Evolutionary conservation across 2,797 vertebrate genomes (phyloP), one percentile per base, ranked within the genome.

Genomic region (Astyanax mexicanus): DNA sequence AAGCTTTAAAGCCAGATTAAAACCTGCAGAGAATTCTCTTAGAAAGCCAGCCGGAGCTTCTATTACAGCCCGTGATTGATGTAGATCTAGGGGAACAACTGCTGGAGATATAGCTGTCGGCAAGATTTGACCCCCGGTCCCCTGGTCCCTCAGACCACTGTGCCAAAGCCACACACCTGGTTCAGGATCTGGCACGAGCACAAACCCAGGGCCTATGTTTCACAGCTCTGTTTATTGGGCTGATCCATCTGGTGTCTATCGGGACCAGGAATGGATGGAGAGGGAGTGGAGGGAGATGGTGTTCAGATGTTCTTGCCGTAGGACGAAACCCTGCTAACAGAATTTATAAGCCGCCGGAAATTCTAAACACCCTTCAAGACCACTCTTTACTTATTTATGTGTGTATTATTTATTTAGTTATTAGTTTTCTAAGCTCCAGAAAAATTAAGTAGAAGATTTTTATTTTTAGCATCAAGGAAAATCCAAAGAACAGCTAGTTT

Each of bases 61-160:
- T 19, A 2, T 54, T 11, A 21, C 55, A 13, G 6, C 21, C 58
- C 38, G n/a, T 47, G 42, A 10, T 45, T 10, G 57, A n/a, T 52
- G 35, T 25, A 45, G 40, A 21, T 58, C 42, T 47, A 17, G 29
- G 58, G 17, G 1, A 66, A 35, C 32, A 35, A 54, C 15, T 17
- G 60, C 27, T 45, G 17, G n/a, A 19, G 45, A 45, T 13, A 49
- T 35, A 71, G 75, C 68, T 69, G 45, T 66, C 37, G 60, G 55
- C 47, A 38, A 72, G 51, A 47, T 72, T 72, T 72, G 69, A 77
- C 75, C 75, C 57, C 7, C 23, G n/a, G n/a, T n/a, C n/a, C n/a
- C n/a, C n/a, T n/a, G n/a, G n/a, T n/a, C n/a, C n/a, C n/a, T n/a
- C n/a, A n/a, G n/a, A n/a, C n/a, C n/a, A n/a, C n/a, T n/a, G n/a